Conservation (phyloP, 53 echinoderm and acorn worm species). For the Holothuria scabra region DNA sequence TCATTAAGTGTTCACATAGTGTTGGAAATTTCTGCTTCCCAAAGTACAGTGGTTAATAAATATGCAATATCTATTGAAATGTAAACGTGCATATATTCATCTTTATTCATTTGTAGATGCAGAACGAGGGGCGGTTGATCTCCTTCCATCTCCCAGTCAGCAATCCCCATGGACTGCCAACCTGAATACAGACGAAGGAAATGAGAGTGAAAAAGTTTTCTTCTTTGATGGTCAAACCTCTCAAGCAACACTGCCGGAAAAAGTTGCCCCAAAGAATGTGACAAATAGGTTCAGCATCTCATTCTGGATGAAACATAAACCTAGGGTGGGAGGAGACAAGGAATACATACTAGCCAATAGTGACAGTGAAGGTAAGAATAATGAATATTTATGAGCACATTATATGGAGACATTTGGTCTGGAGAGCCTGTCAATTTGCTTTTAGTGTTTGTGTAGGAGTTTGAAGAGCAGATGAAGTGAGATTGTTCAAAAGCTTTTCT, state of each 20-base stretch:
- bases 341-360: conserved; percentile 91
- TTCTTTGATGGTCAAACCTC: conserved; percentile 87
- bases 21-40: too few species aligned
- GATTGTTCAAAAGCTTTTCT: too few species aligned
- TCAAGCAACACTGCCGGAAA: conserved; percentile 78
- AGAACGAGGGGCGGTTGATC: conserved; percentile 73
- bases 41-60: too few species aligned
- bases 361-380: conserved; percentile 79
- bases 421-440: too few species aligned
- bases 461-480: too few species aligned
- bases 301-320: conserved; percentile 94
- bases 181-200: conserved; percentile 89
- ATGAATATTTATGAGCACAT: too few species aligned
- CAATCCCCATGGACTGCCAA: conserved; percentile 88
- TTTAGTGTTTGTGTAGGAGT: too few species aligned
- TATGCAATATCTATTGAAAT: too few species aligned
- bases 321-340: conserved; percentile 72
- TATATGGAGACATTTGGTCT: too few species aligned
- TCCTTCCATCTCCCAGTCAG: conserved; percentile 80
- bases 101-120: conserved; percentile 67
- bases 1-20: too few species aligned
- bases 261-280: conserved; percentile 84
- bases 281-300: conserved; percentile 82
- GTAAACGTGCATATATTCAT: too few species aligned
- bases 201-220: conserved; percentile 96